Evolutionary conservation across 2,888 invertebrate species (phyloP).

Genomic region (Girardia tigrina): DNA sequence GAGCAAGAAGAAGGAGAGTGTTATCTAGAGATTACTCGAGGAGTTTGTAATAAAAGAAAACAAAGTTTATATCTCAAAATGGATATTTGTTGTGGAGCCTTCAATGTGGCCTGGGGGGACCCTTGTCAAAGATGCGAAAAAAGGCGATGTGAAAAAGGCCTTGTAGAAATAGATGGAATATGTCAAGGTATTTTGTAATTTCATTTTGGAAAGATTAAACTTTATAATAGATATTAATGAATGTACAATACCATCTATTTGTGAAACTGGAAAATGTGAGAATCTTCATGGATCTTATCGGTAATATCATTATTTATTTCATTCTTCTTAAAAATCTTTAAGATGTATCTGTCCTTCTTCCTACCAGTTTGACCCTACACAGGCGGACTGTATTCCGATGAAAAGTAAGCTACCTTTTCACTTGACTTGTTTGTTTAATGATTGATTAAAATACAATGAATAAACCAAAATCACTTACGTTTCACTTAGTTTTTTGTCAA

Average conservation of each 20-base stretch:
- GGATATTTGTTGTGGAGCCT: conserved; percentile 25
- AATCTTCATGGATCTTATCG: too few species aligned
- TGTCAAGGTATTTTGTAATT: conserved; percentile 30
- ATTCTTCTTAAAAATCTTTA: too few species aligned
- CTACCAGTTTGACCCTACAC: neutral
- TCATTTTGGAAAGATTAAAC: too few species aligned
- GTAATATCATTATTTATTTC: too few species aligned
- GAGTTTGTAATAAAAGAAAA: conserved; percentile 15
- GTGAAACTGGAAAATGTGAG: too few species aligned
- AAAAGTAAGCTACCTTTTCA: neutral
- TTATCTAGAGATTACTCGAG: conserved; percentile 21
- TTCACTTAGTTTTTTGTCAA: too few species aligned
- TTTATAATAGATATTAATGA: too few species aligned
- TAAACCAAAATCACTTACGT: too few species aligned
- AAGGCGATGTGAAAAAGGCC: conserved; percentile 15
- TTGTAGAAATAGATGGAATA: conserved; percentile 21
- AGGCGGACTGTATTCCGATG: neutral
- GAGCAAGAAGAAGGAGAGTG: conserved; percentile 16
- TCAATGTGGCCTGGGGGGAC: conserved; percentile 31
- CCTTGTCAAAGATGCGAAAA: conserved; percentile 19
- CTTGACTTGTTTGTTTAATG: too few species aligned
- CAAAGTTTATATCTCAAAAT: neutral
- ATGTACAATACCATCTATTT: too few species aligned
- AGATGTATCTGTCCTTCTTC: neutral
- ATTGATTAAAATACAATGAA: too few species aligned